These are phyloP conservation scores for Cylloceria caligata DNA, from an alignment of 2,888 invertebrate genomes.

Conservation along the genomic window DNA sequence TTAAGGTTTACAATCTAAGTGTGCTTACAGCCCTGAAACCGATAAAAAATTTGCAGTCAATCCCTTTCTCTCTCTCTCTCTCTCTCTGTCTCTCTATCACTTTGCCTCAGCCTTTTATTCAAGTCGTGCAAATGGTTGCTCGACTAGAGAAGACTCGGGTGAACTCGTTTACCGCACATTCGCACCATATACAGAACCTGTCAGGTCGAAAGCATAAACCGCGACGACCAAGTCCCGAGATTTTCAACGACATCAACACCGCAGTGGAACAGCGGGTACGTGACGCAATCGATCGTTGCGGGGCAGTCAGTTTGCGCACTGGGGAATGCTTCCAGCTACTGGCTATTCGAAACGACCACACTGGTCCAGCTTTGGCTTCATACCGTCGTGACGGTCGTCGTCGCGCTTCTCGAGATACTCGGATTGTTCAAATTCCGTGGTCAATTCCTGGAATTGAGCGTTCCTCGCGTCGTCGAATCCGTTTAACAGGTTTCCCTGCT, in stretches of 20 bases:
- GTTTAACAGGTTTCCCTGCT: conserved; percentile 75
- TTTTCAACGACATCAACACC: conserved; percentile 54
- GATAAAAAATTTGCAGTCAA: not conserved
- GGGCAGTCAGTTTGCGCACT: conserved; percentile 52
- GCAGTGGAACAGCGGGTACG: conserved; percentile 59
- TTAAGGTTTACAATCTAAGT: no score
- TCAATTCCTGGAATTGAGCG: conserved; percentile 81
- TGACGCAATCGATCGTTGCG: conserved; percentile 65
- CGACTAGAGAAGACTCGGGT: conserved; percentile 35
- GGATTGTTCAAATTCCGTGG: conserved; percentile 74
- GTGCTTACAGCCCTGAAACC: not conserved
- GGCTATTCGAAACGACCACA: conserved; percentile 31
- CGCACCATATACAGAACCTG: not conserved
- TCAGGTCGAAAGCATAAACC: conserved; percentile 54
- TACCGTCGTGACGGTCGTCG: conserved; percentile 49
- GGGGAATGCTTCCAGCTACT: conserved; percentile 51
- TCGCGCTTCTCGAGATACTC: conserved; percentile 50
- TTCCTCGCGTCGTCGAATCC: conserved; percentile 76
- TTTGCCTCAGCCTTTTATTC: conserved; percentile 34
- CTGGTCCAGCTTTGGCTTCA: conserved; percentile 23
- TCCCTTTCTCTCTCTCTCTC: not conserved
- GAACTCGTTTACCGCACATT: conserved; percentile 37
- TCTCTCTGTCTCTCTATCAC: not conserved
- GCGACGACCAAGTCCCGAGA: conserved; percentile 59
- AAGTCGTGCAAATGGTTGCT: conserved; percentile 46